Conservation (phyloP, 2,113 vertebrate genomes). For the Jaculus jaculus region DNA sequence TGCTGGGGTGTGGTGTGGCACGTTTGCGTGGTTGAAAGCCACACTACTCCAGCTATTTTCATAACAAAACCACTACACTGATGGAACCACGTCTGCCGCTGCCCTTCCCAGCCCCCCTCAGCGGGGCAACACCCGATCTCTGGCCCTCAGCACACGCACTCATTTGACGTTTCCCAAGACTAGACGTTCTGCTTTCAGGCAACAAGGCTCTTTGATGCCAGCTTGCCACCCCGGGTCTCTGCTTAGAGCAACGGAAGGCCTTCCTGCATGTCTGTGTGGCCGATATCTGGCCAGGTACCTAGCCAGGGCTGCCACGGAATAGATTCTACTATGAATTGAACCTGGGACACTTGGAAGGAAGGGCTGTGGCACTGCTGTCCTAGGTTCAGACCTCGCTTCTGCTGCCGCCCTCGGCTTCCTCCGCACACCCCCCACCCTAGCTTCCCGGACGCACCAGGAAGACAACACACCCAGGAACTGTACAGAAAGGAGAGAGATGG, state of each 20-base stretch:
- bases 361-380: neutral
- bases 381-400: too few relatives aligned
- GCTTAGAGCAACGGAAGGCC: neutral
- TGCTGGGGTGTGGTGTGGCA: slow-evolving; percentile 21
- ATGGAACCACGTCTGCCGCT: neutral
- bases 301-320: neutral
- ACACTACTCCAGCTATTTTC: neutral
- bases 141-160: fast-evolving
- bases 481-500: too few relatives aligned
- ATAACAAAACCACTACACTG: neutral
- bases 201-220: neutral
- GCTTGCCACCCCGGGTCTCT: neutral
- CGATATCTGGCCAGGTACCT: neutral
- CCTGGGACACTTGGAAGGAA: neutral
- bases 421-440: neutral
- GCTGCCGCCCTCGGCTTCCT: neutral
- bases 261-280: too few relatives aligned
- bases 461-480: too few relatives aligned
- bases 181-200: neutral
- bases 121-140: fast-evolving
- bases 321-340: neutral
- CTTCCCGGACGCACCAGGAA: too few relatives aligned
- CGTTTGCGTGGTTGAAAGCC: neutral
- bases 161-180: neutral
- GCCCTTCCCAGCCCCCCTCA: fast-evolving